These are phyloP conservation scores for Rhimphoctona megacephalus DNA, from an alignment of 2,888 invertebrate genomes.

Conservation along the genomic window DNA sequence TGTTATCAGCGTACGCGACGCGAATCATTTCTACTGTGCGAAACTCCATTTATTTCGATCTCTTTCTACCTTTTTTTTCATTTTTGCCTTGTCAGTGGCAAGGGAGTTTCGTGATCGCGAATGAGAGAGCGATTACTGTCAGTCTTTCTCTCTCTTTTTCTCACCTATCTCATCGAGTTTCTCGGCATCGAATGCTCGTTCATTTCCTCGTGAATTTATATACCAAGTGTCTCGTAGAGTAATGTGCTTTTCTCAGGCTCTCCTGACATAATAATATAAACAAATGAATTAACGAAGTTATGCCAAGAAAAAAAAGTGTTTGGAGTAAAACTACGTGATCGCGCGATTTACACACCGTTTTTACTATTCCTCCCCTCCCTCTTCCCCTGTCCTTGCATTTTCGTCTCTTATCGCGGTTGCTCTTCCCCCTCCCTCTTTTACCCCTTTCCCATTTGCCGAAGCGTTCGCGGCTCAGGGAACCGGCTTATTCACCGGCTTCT, in stretches of 20 bases:
- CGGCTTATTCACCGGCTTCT: slow-evolving; percentile 57
- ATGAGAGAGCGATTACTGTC: slow-evolving; percentile 1
- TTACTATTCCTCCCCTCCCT: slow-evolving; percentile 15
- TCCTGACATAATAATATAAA: slow-evolving; percentile 19
- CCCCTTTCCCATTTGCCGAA: slow-evolving; percentile 1
- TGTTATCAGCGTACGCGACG: slow-evolving; percentile 67
- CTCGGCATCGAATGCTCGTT: neutral
- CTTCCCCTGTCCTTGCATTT: neutral
- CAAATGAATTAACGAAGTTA: slow-evolving; percentile 40
- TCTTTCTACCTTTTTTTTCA: slow-evolving; percentile 2
- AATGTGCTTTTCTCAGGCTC: slow-evolving; percentile 14
- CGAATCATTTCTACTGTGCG: slow-evolving; percentile 10
- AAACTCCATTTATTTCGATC: slow-evolving; percentile 31
- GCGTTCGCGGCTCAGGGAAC: slow-evolving; percentile 4
- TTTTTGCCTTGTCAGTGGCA: neutral
- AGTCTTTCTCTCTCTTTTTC: neutral
- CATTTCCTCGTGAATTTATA: neutral
- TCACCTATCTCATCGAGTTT: neutral
- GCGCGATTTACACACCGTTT: slow-evolving; percentile 14
- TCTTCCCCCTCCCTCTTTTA: neutral
- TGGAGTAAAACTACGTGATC: slow-evolving; percentile 33
- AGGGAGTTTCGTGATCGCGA: neutral
- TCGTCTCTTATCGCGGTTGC: slow-evolving; percentile 24
- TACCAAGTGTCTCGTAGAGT: slow-evolving; percentile 25
- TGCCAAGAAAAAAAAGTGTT: slow-evolving; percentile 65